Base-by-base conservation (phyloP, 2,797 vertebrate species). In the Sparidentex hasta region DNA sequence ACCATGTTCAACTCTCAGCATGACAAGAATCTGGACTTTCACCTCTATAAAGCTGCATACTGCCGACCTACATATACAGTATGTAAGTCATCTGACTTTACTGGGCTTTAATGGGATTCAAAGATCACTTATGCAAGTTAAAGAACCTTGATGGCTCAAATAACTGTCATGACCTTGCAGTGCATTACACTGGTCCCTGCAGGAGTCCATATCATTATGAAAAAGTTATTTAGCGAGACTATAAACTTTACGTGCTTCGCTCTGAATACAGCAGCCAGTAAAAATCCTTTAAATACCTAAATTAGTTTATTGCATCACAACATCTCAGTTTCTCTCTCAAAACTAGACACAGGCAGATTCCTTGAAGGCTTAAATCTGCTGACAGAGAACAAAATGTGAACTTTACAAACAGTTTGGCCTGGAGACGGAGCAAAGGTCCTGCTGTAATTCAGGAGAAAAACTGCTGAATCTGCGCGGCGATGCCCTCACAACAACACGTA, bases 31-130 rank as follows among this genome's bases (percentile, higher is more conserved):
- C 58, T 76, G 75, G 54, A 82, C 85, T 76, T 82, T 76, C 17
- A 80, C 29, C 63, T 74, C 74, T 1, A 55, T 73, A 77, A 74
- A 77, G 44, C 21, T 61, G 12, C 61, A 47, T 4, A 5, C 4
- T 64, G 55, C 71, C 73, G 83, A 76, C 70, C 81, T 55, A 83
- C 55, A 85, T 64, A 65, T 58, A 38, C 38, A 38, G 8, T 38
- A 80, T 14, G 65, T 52, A 25, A 68, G 55, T 1, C 48, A 72
- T 48, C 54, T 13, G 29, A 25, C 9, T 73, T 63, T 63, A 63
- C 29, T 12, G 18, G 33, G n/a, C 46, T 85, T 85, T 76, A 82
- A 74, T 66, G 68, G 52, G n/a, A 75, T 55, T 82, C 76, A 84
- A 89, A 80, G 82, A 80, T 71, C 76, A 71, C 20, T 61, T 58